phyloP scores from a whole-genome alignment of 2,888 invertebrate genomes.

The Leucoma salicis region DNA sequence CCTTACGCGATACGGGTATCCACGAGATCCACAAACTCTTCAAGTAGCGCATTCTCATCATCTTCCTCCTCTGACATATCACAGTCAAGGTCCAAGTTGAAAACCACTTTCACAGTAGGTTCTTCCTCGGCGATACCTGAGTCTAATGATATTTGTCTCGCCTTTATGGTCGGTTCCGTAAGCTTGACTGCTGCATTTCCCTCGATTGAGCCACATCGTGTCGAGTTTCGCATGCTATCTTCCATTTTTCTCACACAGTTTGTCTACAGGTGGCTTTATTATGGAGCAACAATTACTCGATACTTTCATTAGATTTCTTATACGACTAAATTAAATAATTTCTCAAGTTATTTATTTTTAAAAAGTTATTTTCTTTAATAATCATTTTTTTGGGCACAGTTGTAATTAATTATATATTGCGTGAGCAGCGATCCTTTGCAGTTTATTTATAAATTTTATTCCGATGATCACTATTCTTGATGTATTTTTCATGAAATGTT shows the following conservation, averaged over 20 bases:
- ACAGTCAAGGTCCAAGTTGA: conserved; percentile 38
- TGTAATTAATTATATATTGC: no score
- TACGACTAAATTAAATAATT: background rate
- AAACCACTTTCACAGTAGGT: conserved; percentile 13
- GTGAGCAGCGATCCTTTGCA: no score
- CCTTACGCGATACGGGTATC: conserved; percentile 3
- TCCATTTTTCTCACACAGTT: conserved; percentile 37
- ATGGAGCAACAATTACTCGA: background rate
- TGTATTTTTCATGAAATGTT: no score
- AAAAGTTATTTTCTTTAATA: no score
- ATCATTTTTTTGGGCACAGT: no score
- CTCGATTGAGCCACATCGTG: conserved; percentile 37
- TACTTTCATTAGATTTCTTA: background rate
- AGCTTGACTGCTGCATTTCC: conserved; percentile 25
- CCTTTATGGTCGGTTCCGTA: conserved; percentile 20
- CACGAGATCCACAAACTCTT: background rate
- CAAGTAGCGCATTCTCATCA: conserved; percentile 18
- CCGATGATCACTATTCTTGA: no score
- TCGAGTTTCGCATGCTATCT: conserved; percentile 38
- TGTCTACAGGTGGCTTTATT: conserved; percentile 41
- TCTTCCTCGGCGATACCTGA: conserved; percentile 50
- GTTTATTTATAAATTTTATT: no score
- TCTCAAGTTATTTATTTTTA: no score
- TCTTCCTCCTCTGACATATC: conserved; percentile 50
- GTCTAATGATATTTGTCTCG: conserved; percentile 44